Base-by-base conservation (phyloP, 2,113 vertebrate genomes). In the Pitta sordida region DNA sequence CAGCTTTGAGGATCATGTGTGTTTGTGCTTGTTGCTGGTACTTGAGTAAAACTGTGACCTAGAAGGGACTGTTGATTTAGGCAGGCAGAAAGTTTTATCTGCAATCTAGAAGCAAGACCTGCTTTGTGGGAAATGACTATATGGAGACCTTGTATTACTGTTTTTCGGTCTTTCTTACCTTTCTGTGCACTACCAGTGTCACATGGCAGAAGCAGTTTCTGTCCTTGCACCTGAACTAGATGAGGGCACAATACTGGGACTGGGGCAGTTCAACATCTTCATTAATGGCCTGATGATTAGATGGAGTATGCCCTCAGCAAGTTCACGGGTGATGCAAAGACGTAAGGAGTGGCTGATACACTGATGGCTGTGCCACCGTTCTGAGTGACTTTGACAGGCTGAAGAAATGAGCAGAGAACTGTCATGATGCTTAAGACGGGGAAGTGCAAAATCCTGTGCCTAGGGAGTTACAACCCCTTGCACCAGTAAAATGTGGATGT, bases 391-490 rank as follows among this genome's bases (percentile, higher is more conserved):
- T 78, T 10, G 15, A 3, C 5, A 56, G 30, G 21, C 17, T 71
- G 52, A 55, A 51, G 67, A 76, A 41, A 1, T 63, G 37, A 48
- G 29, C 53, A 75, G 52, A 6, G 1, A 29, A 62, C 34, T n/a
- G 15, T 78, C 20, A 22, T 22, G 21, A 46, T 58, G 24, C 19
- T 79, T 4, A 23, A 26, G 13, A 56, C 49, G 15, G 20, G 20
- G 58, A 67, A 62, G 4, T 37, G 15, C 4, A 0, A 30, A 75
- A 4, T 60, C 23, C 7, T 19, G 0, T 52, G 24, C 9, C 4
- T 67, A 34, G 20, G 12, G 27, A 56, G 21, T 69, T 69, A 29
- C 1, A 81, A 10, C 9, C 14, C 8, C 2, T 2, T 30, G 23
- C 15, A 34, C 3, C 13, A n/a, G 13, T 37, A 32, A 65, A 27